Percentiles rank a stretch among this genome's conserved stretches.
phyloP scores from a whole-genome alignment of 2,113 vertebrate species.

The Muntiacus muntjak region DNA sequence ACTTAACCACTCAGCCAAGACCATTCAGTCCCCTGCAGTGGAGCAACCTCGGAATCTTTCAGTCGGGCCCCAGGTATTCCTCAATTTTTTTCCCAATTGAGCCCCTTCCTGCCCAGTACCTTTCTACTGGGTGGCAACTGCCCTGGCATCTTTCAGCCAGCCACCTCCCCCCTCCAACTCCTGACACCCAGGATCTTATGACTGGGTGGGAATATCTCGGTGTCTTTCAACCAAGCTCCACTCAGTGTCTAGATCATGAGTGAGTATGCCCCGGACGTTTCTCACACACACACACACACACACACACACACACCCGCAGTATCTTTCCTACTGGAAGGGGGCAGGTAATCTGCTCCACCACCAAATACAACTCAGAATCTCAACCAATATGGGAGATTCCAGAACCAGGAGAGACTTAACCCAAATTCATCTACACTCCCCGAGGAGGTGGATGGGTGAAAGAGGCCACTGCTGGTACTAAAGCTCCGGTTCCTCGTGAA shows the following conservation, averaged over 20 bases:
- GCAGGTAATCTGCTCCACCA: background rate
- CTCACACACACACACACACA: background rate
- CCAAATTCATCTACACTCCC: background rate
- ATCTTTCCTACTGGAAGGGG: background rate
- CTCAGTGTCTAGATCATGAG: background rate
- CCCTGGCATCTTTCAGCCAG: background rate
- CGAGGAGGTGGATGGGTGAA: background rate
- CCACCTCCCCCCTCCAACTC: background rate
- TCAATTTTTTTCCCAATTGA: background rate
- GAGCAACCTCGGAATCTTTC: background rate
- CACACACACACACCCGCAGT: background rate
- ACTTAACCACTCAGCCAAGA: background rate
- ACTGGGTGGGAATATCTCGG: background rate
- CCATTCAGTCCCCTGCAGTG: background rate
- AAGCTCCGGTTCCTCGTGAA: background rate
- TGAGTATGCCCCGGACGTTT: background rate
- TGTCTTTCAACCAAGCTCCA: background rate
- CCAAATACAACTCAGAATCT: background rate
- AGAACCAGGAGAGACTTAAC: background rate
- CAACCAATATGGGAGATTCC: background rate
- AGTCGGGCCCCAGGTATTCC: background rate
- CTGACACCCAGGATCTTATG: background rate
- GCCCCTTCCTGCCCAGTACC: fast-evolving
- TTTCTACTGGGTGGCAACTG: background rate
- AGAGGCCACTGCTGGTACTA: background rate